These are phyloP conservation scores for Leptopilina boulardi DNA, from an alignment of 1,140 invertebrate species.

Conservation along the genomic window DNA sequence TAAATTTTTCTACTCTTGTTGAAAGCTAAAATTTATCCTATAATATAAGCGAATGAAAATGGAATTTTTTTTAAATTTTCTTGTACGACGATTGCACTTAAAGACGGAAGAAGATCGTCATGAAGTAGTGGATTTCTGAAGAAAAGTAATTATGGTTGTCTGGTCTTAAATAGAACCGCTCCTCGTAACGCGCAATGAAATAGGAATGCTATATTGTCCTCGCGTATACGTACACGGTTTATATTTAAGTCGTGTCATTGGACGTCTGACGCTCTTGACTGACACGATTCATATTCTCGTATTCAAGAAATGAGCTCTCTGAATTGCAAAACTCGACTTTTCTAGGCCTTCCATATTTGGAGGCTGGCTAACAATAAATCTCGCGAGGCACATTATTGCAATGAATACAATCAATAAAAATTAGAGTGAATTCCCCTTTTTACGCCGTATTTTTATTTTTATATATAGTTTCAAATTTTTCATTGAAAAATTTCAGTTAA, in stretches of 20 bases:
- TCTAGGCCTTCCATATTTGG: slow-evolving; percentile 14
- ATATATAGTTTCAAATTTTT: too few species aligned
- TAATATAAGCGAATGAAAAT: not conserved
- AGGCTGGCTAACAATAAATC: not conserved
- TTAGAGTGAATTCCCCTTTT: not conserved
- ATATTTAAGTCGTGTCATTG: slow-evolving; percentile 62
- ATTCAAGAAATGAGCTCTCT: slow-evolving; percentile 45
- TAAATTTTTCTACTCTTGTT: too few species aligned
- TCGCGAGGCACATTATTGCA: not conserved
- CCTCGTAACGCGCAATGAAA: slow-evolving; percentile 44
- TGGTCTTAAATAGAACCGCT: slow-evolving; percentile 50
- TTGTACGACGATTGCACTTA: not conserved
- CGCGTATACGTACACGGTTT: slow-evolving; percentile 53
- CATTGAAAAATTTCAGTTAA: too few species aligned
- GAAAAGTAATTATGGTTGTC: slow-evolving; percentile 45
- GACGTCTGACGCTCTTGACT: slow-evolving; percentile 52
- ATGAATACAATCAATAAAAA: not conserved
- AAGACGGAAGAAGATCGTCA: not conserved
- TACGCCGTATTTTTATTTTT: too few species aligned
- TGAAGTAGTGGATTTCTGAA: slow-evolving; percentile 27
- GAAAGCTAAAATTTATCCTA: too few species aligned
- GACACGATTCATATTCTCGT: slow-evolving; percentile 58
- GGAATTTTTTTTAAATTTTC: not conserved
- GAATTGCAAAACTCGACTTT: slow-evolving; percentile 12
- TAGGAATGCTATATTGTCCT: slow-evolving; percentile 41